A percentile compares a stretch with the other conserved stretches of the same genome.
phyloP scores from a whole-genome alignment of 1,140 invertebrate species.

The Plectrocnemia conspersa region DNA sequence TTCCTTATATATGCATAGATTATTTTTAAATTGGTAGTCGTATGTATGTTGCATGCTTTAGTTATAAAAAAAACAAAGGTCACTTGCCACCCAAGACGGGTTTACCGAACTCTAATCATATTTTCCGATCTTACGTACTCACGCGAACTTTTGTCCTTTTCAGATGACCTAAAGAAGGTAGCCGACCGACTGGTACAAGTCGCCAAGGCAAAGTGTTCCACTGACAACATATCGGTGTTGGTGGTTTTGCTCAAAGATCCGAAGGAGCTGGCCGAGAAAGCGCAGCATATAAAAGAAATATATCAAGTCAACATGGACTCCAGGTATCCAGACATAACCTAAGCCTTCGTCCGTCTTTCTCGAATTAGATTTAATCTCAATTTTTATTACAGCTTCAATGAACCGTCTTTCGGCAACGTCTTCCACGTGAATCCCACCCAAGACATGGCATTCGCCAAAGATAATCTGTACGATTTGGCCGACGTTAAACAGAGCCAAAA shows the following conservation, averaged over 20 bases:
- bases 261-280: conserved; percentile 54
- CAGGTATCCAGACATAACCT: conserved; percentile 39
- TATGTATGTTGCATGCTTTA: too few species aligned
- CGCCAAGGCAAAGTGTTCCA: conserved; percentile 70
- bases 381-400: conserved; percentile 31
- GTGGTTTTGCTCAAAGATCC: conserved; percentile 79
- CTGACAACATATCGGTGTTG: conserved; percentile 85
- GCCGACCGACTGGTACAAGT: conserved; percentile 65
- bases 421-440: conserved; percentile 41
- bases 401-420: conserved; percentile 18
- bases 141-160: too few species aligned
- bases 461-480: conserved; percentile 36
- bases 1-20: too few species aligned
- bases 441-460: conserved; percentile 44
- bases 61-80: too few species aligned
- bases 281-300: conserved; percentile 39
- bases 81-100: too few species aligned
- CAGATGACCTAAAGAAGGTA: conserved; percentile 62
- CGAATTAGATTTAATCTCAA: conserved; percentile 5
- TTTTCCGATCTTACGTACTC: too few species aligned
- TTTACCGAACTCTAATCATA: too few species aligned
- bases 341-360: neutral
- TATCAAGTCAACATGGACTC: conserved; percentile 47
- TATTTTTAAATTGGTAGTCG: too few species aligned
- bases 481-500: conserved; percentile 40